Evolutionary conservation across 2,113 vertebrate genomes (phyloP), one percentile per base, ranked within the genome.

Genomic region (Varanus salvator): DNA sequence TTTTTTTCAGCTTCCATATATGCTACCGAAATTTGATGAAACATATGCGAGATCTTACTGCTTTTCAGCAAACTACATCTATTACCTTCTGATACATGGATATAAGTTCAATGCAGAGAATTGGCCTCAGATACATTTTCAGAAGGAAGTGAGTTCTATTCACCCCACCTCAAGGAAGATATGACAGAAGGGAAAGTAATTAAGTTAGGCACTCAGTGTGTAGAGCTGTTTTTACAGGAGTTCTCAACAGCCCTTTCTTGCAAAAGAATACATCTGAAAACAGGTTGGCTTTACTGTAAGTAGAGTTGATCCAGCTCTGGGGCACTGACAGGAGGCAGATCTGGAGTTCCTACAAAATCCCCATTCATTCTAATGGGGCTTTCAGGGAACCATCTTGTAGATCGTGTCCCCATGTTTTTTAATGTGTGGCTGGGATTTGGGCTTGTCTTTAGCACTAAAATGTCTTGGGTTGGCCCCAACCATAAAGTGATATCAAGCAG

Each of bases 81-180:
- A 98, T 94, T 96, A 97, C 82, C 83, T 99, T 93, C 97, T 99
- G 21, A 87, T 97, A 17, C 95, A 97, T 0, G 99, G 98, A 38
- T 99, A 99, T 96, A 98, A 98, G 92, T 99, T 99, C 92, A 97
- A 97, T 17, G 75, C 92, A 3, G 95, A 97, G 31, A 98, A 97
- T 60, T 99, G 98, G 98, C 95, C 97, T 85, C 96, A 95, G 48
- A 98, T 99, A 87, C 74, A 86, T 38, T 99, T 99, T 95, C 92
- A 97, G 94, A 98, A 96, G 94, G 94, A 99, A 97, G 99, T 99
- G 95, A 96, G 96, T 95, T 89, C 64, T 21, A 87, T 17, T 72
- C 91, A 87, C 15, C 74, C 90, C 52, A 31, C 90, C 15, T 54
- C 7, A 17, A 84, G 0, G 3, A 85, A 76, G 54, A 52, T 48